A percentile compares a stretch with the other conserved stretches of the same genome.
Conservation (phyloP, 2,888 invertebrate genomes). For the Myopa tessellatipennis region DNA sequence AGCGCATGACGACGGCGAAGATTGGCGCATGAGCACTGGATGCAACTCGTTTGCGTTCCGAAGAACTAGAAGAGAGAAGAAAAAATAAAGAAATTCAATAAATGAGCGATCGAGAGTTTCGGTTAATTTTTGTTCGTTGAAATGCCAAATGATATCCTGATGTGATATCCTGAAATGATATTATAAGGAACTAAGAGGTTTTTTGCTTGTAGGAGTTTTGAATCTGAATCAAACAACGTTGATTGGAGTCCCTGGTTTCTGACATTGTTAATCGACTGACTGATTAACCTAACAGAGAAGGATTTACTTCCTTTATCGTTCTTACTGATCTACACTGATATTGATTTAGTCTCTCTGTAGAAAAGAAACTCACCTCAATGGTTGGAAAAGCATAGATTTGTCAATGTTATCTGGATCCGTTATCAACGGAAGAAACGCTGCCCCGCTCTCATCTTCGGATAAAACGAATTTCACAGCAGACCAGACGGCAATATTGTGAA, state of each 20-base stretch:
- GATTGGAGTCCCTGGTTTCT: too few relatives aligned
- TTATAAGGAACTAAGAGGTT: too few relatives aligned
- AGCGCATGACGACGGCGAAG: conserved; percentile 90
- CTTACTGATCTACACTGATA: too few relatives aligned
- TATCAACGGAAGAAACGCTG: conserved; percentile 85
- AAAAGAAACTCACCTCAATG: conserved; percentile 58
- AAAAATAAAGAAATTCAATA: neutral
- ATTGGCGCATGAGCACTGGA: conserved; percentile 80
- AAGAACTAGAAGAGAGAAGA: conserved; percentile 55
- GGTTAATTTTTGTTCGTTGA: too few relatives aligned
- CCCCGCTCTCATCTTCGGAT: conserved; percentile 72
- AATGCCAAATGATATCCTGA: too few relatives aligned
- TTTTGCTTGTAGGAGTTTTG: too few relatives aligned
- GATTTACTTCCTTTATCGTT: too few relatives aligned
- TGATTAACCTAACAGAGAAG: too few relatives aligned
- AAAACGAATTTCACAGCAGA: conserved; percentile 88
- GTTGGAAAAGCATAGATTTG: conserved; percentile 76
- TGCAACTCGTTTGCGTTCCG: conserved; percentile 66
- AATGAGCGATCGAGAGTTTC: neutral
- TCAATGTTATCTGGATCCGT: conserved; percentile 85
- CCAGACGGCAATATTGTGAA: conserved; percentile 93
- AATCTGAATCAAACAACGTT: too few relatives aligned
- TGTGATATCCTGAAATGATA: too few relatives aligned
- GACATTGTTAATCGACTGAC: too few relatives aligned
- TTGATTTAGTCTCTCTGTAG: too few relatives aligned